Conservation (phyloP, 2,888 invertebrate species). For the Polyploca ridens region DNA sequence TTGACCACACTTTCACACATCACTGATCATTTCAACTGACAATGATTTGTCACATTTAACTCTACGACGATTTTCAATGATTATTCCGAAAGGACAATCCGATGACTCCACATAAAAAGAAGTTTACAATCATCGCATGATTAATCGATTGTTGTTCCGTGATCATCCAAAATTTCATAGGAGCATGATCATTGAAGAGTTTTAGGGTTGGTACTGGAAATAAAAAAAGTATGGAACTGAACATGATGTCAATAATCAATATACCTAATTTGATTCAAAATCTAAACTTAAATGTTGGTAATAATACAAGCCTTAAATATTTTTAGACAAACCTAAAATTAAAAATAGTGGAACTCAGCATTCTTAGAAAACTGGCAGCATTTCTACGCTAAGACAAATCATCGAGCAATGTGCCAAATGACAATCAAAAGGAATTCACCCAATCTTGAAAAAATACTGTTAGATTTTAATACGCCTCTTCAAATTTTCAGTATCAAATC, state of each 20-base stretch:
- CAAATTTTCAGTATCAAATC: too few species aligned
- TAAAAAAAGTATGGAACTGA: not conserved
- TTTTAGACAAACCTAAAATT: too few species aligned
- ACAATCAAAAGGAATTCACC: too few species aligned
- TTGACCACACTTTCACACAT: slow-evolving; percentile 42
- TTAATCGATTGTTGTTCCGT: slow-evolving; percentile 58
- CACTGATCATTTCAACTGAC: slow-evolving; percentile 45
- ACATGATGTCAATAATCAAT: not conserved
- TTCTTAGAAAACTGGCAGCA: too few species aligned
- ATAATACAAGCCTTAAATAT: too few species aligned
- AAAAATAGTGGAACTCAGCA: too few species aligned
- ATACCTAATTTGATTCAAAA: not conserved
- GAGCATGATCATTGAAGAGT: slow-evolving; percentile 18
- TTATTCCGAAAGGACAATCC: slow-evolving; percentile 46
- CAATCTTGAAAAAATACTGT: too few species aligned
- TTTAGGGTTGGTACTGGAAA: slow-evolving; percentile 19
- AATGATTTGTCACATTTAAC: slow-evolving; percentile 45
- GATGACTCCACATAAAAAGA: slow-evolving; percentile 58
- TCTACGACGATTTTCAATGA: slow-evolving; percentile 35
- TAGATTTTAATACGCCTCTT: too few species aligned
- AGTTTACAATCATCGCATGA: slow-evolving; percentile 47
- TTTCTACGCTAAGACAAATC: too few species aligned
- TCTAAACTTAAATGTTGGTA: too few species aligned
- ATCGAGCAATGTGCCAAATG: too few species aligned
- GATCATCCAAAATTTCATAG: slow-evolving; percentile 36